Conservation (phyloP, 2,797 vertebrate genomes). For the Anabas testudineus region DNA sequence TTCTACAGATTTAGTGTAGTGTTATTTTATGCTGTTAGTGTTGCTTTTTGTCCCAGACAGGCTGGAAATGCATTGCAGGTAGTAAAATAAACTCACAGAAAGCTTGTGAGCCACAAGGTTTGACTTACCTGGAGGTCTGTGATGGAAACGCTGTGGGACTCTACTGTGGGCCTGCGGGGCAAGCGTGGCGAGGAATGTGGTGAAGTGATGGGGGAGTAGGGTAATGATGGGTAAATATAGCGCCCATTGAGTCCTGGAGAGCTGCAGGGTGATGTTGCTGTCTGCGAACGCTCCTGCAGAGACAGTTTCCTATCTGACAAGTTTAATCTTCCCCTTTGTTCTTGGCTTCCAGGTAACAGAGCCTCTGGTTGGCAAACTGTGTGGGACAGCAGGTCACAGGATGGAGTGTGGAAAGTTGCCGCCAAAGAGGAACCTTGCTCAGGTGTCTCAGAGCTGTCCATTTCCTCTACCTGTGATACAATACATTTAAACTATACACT, state of each 20-base stretch:
- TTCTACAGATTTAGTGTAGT: neutral
- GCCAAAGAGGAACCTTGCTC: conserved; percentile 65
- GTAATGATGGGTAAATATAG: conserved; percentile 90
- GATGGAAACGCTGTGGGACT: conserved; percentile 97
- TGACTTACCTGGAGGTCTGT: conserved; percentile 92
- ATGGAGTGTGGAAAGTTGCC: conserved; percentile 62
- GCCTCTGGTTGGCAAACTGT: conserved; percentile 59
- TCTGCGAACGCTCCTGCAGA: conserved; percentile 90
- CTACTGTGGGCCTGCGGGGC: conserved; percentile 93
- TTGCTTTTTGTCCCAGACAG: neutral
- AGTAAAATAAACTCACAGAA: neutral
- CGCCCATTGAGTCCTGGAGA: conserved; percentile 84
- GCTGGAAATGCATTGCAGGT: neutral
- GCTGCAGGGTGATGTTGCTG: conserved; percentile 79
- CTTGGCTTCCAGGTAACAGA: conserved; percentile 74
- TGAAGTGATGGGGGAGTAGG: conserved; percentile 92
- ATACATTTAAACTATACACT: neutral
- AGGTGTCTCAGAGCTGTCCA: conserved; percentile 81
- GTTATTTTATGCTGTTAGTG: neutral
- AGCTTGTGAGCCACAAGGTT: neutral
- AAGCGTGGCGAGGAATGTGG: conserved; percentile 94
- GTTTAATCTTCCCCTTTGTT: conserved; percentile 83
- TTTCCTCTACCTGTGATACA: conserved; percentile 79
- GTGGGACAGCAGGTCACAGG: conserved; percentile 82
- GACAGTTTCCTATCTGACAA: conserved; percentile 92